Conservation (phyloP, 2,113 vertebrate genomes). For the Hemiscyllium ocellatum region DNA sequence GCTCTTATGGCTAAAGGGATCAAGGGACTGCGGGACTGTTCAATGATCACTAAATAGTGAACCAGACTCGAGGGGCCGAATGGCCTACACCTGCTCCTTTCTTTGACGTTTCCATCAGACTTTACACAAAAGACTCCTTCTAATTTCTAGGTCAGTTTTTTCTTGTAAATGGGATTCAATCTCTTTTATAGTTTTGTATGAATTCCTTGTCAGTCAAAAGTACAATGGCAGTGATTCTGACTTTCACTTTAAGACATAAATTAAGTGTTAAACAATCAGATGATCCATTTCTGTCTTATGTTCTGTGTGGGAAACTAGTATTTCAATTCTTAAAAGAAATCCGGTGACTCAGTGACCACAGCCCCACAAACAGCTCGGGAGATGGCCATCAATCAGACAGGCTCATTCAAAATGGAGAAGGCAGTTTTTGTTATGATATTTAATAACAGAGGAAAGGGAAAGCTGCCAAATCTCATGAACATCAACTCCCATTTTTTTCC, state of each 20-base stretch:
- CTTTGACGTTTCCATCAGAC: no score
- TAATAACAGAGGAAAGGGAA: conserved; percentile 42
- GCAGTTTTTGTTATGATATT: conserved; percentile 38
- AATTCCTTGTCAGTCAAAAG: background rate
- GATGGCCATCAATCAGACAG: conserved; percentile 4
- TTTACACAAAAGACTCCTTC: background rate
- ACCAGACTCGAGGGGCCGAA: no score
- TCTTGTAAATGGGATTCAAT: background rate
- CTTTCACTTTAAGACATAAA: conserved; percentile 7
- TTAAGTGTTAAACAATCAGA: background rate
- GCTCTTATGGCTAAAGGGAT: no score
- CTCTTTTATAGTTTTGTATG: background rate
- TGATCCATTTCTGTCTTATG: background rate
- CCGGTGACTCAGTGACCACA: conserved; percentile 30
- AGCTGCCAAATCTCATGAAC: conserved; percentile 40
- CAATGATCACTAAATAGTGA: no score
- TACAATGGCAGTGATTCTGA: background rate
- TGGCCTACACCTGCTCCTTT: no score
- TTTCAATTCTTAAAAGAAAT: conserved; percentile 19
- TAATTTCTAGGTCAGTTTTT: background rate
- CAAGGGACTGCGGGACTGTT: no score
- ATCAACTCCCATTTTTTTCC: conserved; percentile 30
- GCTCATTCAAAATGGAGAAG: conserved; percentile 23
- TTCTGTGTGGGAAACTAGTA: background rate
- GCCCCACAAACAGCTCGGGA: background rate